Conservation (phyloP, 2,113 vertebrate species). For the Elgaria multicarinata region DNA sequence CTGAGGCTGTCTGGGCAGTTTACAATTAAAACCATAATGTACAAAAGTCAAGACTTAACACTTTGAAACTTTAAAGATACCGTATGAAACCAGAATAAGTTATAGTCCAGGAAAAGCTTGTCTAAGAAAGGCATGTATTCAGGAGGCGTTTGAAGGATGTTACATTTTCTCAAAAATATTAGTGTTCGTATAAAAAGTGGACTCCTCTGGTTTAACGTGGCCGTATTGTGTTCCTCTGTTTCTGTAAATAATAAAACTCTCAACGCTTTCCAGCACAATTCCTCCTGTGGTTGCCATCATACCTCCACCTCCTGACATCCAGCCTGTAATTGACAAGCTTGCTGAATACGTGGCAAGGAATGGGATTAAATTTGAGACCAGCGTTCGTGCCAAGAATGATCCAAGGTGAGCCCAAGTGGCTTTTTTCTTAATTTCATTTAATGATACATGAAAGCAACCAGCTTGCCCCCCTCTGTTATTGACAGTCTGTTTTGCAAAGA, state of each 20-base stretch:
- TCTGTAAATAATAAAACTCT: background rate
- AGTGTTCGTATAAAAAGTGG: background rate
- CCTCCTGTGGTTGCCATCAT: conserved; percentile 89
- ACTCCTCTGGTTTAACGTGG: background rate
- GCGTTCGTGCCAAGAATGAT: conserved; percentile 96
- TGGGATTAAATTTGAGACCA: conserved; percentile 94
- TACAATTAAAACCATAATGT: too few relatives aligned
- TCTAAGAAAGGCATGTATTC: too few relatives aligned
- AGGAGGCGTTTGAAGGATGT: too few relatives aligned
- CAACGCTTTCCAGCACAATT: conserved; percentile 75
- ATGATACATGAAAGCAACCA: background rate
- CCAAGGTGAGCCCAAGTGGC: conserved; percentile 81
- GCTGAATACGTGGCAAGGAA: conserved; percentile 96
- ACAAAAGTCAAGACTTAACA: too few relatives aligned
- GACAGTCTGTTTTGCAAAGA: background rate
- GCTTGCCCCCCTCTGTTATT: background rate
- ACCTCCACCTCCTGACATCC: conserved; percentile 95
- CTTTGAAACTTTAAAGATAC: too few relatives aligned
- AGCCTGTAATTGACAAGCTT: conserved; percentile 98
- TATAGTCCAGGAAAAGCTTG: too few relatives aligned
- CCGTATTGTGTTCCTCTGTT: background rate
- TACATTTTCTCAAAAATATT: too few relatives aligned
- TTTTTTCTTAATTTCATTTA: background rate
- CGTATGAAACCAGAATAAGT: too few relatives aligned
- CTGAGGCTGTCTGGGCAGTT: too few relatives aligned